Evolutionary conservation across 2,888 invertebrate genomes (phyloP), one percentile per base, ranked within the genome.

Genomic region (Nudaria mundana): DNA sequence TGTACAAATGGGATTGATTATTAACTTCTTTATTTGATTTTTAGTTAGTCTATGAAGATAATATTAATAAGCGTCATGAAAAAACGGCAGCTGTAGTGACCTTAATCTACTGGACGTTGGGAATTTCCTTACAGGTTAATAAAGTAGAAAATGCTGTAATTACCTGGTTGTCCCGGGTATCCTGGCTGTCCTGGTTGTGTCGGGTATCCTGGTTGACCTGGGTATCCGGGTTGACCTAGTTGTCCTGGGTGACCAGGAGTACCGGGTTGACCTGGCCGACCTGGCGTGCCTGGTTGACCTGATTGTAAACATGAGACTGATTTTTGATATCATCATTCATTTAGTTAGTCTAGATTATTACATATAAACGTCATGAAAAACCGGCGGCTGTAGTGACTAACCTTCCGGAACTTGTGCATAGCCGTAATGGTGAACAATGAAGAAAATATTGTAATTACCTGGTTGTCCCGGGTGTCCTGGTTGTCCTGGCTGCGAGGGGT

Each of bases 161-260:
- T 10, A 5, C 44, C 52, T 0, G 52, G 52, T 0, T 47, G 4
- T n/a, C 41, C 48, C 0, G 35, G 44, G 24, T 26, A 15, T 11
- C 37, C 52, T 2, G 52, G 39, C 4, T 32, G 20, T 37, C 52
- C 53, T 25, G 48, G 52, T 2, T 45, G 16, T 12, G 37, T 38
- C 2, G 38, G 41, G 3, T 40, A 18, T 20, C 41, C 41, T 25
- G 32, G 32, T 11, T 40, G 28, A 7, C 40, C 44, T 1, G 44
- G 44, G 0, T 37, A 0, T 2, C 44, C 39, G 13, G 39, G 44
- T 5, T 24, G 0, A 1, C 38, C 38, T n/a, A 31, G 38, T 7
- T 38, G 16, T 0, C 43, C 43, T 7, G 38, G 43, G 6, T 44
- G 36, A n/a, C 66, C 68, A 32, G 66, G 55, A 0, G 37, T 13